phyloP scores from a whole-genome alignment of 2,888 invertebrate genomes.

The Cryptocephalus primarius region DNA sequence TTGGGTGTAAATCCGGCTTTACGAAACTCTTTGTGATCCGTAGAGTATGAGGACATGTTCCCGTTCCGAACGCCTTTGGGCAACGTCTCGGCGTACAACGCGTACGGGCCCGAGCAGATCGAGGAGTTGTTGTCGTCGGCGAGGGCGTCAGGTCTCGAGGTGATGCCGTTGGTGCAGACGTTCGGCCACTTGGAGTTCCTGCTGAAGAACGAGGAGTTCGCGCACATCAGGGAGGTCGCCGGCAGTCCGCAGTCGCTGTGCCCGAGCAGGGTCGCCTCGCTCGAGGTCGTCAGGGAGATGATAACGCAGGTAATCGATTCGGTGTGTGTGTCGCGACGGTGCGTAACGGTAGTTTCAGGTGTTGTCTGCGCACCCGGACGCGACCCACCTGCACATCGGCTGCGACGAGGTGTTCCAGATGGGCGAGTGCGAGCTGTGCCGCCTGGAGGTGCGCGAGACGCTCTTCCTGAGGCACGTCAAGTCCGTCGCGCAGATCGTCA shows the following conservation, averaged over 20 bases:
- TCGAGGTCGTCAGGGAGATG: conserved; percentile 54
- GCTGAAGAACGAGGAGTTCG: conserved; percentile 52
- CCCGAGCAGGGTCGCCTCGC: conserved; percentile 52
- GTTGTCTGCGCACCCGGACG: conserved; percentile 28
- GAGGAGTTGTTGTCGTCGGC: conserved; percentile 47
- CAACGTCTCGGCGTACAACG: conserved; percentile 45
- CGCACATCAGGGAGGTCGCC: conserved; percentile 52
- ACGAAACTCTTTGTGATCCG: neutral
- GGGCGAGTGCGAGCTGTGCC: conserved; percentile 54
- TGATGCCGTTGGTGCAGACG: conserved; percentile 70
- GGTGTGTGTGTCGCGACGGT: too few relatives aligned
- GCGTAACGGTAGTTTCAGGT: conserved; percentile 17
- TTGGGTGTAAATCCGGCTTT: neutral
- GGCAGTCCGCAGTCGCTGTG: conserved; percentile 61
- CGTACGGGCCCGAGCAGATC: conserved; percentile 46
- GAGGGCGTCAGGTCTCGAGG: conserved; percentile 46
- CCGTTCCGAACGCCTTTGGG: conserved; percentile 54
- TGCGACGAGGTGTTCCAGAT: conserved; percentile 65
- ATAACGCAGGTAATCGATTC: conserved; percentile 49
- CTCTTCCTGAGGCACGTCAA: conserved; percentile 54
- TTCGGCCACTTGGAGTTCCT: conserved; percentile 80
- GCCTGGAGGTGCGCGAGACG: conserved; percentile 41
- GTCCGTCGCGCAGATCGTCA: conserved; percentile 48
- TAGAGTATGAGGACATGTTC: conserved; percentile 76
- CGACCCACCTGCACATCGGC: conserved; percentile 56